These are phyloP conservation scores for Anolis apletophallus DNA, from an alignment of 2,797 vertebrate genomes.

Conservation along the genomic window DNA sequence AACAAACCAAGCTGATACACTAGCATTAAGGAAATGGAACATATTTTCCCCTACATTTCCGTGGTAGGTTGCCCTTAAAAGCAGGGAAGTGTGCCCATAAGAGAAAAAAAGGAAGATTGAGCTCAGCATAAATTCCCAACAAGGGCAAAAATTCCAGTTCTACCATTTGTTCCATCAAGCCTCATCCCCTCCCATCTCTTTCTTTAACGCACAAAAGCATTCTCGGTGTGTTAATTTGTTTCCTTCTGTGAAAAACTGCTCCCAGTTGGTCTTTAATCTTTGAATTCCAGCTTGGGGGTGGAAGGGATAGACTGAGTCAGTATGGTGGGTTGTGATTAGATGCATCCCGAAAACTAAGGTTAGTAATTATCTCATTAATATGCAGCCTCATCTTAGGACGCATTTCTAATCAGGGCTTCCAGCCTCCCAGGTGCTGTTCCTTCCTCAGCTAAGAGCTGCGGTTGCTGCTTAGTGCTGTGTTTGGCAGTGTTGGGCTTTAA, in stretches of 20 bases:
- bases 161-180: not conserved
- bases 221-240: constrained; percentile 21
- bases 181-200: not conserved
- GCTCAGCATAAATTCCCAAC: not conserved
- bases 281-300: constrained; percentile 14
- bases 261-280: constrained; percentile 31
- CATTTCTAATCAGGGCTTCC: constrained; percentile 18
- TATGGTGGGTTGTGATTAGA: constrained; percentile 21
- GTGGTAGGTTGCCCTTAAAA: not conserved
- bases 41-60: not conserved
- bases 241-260: constrained; percentile 42
- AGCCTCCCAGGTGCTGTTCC: constrained; percentile 37
- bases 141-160: constrained; percentile 5
- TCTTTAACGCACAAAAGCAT: constrained; percentile 13
- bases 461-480: not conserved
- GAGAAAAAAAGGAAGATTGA: not conserved
- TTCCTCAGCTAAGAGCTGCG: not conserved
- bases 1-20: not conserved
- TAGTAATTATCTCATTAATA: constrained; percentile 35
- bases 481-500: not conserved
- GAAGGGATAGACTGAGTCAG: constrained; percentile 1
- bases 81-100: too few relatives aligned
- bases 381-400: constrained; percentile 22
- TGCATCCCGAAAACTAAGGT: not conserved
- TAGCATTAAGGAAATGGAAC: not conserved